Evolutionary conservation across 2,797 vertebrate species (phyloP).

Genomic region (Scleropages formosus): DNA sequence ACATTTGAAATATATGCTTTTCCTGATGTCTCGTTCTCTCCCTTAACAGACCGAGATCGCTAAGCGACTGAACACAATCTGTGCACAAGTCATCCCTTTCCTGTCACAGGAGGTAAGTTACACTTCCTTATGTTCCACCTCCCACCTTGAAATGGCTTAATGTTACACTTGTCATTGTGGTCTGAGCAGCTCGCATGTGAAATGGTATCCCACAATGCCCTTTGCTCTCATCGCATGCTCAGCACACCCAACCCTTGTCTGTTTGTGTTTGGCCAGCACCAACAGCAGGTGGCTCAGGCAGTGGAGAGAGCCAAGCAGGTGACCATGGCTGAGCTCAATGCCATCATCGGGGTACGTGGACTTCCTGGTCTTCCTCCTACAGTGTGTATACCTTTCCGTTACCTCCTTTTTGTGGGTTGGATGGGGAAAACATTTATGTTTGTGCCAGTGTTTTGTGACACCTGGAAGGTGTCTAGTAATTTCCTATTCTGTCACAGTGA

Average conservation of each 20-base stretch:
- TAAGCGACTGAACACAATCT: constrained; percentile 97
- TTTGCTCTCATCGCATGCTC: no score
- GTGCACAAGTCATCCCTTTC: constrained; percentile 98
- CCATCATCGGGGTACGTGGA: constrained; percentile 97
- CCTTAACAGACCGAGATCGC: constrained; percentile 90
- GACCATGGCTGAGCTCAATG: constrained; percentile 96
- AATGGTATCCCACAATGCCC: neutral
- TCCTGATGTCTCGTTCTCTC: constrained; percentile 38
- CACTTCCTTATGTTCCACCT: constrained; percentile 34
- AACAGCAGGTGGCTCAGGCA: constrained; percentile 95
- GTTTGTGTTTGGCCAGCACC: constrained; percentile 78
- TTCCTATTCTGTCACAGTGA: no score
- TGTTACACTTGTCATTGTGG: neutral
- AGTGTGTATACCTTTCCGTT: constrained; percentile 73
- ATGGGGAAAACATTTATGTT: constrained; percentile 38
- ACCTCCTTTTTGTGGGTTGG: constrained; percentile 32
- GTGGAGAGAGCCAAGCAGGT: constrained; percentile 96
- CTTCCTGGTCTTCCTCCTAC: constrained; percentile 92
- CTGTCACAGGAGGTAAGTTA: constrained; percentile 98
- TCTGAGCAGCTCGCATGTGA: constrained; percentile 19
- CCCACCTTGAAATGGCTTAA: constrained; percentile 34
- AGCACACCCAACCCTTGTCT: constrained; percentile 24
- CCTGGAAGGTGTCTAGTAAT: neutral
- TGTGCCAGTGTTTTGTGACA: constrained; percentile 11
- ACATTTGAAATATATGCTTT: no score